Base-by-base conservation (phyloP, 2,797 vertebrate species). In the Spinus pinus region DNA sequence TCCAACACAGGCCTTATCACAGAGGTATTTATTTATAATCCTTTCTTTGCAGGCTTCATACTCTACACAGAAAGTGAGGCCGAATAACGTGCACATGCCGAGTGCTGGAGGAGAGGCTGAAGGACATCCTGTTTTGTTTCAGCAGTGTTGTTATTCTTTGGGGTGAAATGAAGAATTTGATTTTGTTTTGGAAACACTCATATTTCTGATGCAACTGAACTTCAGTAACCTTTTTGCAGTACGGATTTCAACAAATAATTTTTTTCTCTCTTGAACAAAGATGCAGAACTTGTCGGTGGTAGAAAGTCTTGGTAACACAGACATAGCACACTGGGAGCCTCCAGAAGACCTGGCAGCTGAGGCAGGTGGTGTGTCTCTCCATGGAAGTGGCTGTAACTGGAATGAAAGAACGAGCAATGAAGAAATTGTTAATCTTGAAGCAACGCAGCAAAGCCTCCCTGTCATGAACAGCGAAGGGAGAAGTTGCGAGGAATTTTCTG, bases 11-110 rank as follows among this genome's bases (percentile, higher is more conserved):
- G 44, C 50, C 50, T 94, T 96, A 96, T 94, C 90, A 72, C 81
- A 84, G 65, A 83, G 61, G 47, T 86, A 92, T 95, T 96, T 95
- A 94, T 91, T 95, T 95, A 64, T n/a, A 75, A 85, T 89, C 83
- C 86, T 96, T 96, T 83, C 75, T 90, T 95, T 95, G 39, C 92
- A 96, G 96, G 78, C 79, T 75, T 82, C 53, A 84, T 91, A 53
- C 22, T 84, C 65, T 27, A 14, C 44, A 42, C 65, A 49, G 70
- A 96, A 90, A 94, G 72, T 41, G 69, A 80, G 70, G 64, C 83
- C 2, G 53, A 94, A 37, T 31, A 88, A 83, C 39, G 7, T 14
- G 66, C 72, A 31, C 58, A 33, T 66, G 60, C 77, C 7, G 72
- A 66, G 81, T 54, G 9, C 80, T 67, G 73, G 49, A 90, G 70